Evolutionary conservation across 2,113 vertebrate species (phyloP).

Genomic region (Melanotaenia duboulayi): DNA sequence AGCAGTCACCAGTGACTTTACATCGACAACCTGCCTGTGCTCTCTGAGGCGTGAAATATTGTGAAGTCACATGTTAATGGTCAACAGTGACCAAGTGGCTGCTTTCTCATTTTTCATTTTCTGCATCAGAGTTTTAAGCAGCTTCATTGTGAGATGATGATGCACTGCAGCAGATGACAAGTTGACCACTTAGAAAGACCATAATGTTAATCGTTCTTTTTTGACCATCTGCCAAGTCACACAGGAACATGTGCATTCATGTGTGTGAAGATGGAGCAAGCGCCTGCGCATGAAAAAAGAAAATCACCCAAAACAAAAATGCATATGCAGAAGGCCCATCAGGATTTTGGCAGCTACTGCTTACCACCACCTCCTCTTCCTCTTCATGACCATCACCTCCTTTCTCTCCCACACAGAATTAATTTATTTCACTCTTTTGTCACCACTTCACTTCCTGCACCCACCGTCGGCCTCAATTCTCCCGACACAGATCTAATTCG

Average conservation of each 20-base stretch:
- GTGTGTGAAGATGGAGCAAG: conserved; percentile 25
- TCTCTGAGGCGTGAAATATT: conserved; percentile 8
- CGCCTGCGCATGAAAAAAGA: conserved; percentile 8
- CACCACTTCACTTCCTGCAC: conserved; percentile 40
- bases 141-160: conserved; percentile 12
- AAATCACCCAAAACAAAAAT: conserved; percentile 6
- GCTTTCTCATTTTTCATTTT: conserved; percentile 9
- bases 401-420: conserved; percentile 50
- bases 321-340: conserved; percentile 10
- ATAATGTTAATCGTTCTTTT: conserved; percentile 5
- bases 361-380: neutral
- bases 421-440: conserved; percentile 48
- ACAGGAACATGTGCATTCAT: conserved; percentile 13
- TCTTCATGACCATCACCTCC: conserved; percentile 11
- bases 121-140: neutral
- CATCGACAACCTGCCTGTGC: neutral
- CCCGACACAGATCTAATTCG: conserved; percentile 44
- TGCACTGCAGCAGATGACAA: conserved; percentile 1
- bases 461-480: conserved; percentile 57
- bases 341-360: conserved; percentile 19
- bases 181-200: neutral
- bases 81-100: neutral
- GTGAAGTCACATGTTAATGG: neutral
- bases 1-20: neutral
- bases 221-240: conserved; percentile 31